Base-by-base conservation (phyloP, 2,113 vertebrate genomes). In the Ornithorhynchus anatinus region DNA sequence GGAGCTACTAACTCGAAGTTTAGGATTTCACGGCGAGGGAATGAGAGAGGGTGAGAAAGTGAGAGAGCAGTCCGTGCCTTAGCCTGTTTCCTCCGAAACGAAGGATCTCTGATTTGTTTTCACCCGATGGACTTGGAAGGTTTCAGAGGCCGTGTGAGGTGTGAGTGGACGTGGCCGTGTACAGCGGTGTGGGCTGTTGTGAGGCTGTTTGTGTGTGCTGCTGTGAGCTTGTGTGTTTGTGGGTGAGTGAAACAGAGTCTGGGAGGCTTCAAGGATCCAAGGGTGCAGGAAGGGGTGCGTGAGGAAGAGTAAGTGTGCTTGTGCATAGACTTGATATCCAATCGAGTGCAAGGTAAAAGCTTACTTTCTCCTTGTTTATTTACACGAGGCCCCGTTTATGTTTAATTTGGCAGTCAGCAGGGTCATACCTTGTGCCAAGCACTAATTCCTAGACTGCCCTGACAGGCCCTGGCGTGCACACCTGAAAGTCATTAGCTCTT, bases 401-500 rank as follows among this genome's bases (percentile, higher is more conserved):
- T 91, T 91, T 89, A 69, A 16, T 63, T 89, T 90, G 92, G 91
- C 91, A 87, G 89, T 45, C 62, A 8, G 9, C 33, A 70, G 80
- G 56, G 20, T 1, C 29, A 64, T 0, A 38, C 78, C 74, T n/a
- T 7, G 75, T 87, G 89, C 85, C 89, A 89, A 39, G 6, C 35
- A 6, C 35, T 54, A 32, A 67, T 58, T 86, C 81, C 86, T 79
- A 63, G 78, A 43, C 75, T 44, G 73, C 79, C 75, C 61, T 84
- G 79, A 80, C 56, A n/a, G 75, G 78, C 59, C 72, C 73, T 17
- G 81, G 80, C 59, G 62, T 59, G 36, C 54, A 47, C 90, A 90
- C 89, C 92, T 92, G 91, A 82, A 92, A 88, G 85, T 52, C 91
- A 87, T 94, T 88, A 91, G 86, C 22, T 27, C 71, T 52, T 35